These are phyloP conservation scores for Ellobium chinense DNA, from an alignment of 2,888 invertebrate genomes.

Conservation along the genomic window DNA sequence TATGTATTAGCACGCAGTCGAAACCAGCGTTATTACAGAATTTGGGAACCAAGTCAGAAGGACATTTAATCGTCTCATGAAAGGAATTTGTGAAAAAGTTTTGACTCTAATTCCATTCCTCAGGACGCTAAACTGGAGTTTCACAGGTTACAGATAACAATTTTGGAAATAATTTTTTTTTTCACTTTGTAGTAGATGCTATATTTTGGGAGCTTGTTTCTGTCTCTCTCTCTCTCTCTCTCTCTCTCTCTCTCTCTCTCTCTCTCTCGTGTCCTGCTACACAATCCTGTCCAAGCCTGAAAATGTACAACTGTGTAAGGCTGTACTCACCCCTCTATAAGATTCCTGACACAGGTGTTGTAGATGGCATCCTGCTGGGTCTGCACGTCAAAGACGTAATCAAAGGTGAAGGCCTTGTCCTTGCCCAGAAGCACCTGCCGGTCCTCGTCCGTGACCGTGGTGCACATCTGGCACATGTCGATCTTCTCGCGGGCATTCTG, in stretches of 20 bases:
- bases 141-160: too few relatives aligned
- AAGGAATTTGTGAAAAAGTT: too few relatives aligned
- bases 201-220: too few relatives aligned
- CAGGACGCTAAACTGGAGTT: too few relatives aligned
- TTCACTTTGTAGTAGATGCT: too few relatives aligned
- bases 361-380: constrained; percentile 89
- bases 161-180: too few relatives aligned
- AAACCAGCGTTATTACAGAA: too few relatives aligned
- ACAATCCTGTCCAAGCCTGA: too few relatives aligned
- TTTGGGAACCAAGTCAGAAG: too few relatives aligned
- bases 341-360: constrained; percentile 88
- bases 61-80: too few relatives aligned
- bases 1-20: too few relatives aligned
- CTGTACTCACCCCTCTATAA: constrained; percentile 88
- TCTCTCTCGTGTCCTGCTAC: not conserved
- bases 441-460: constrained; percentile 91
- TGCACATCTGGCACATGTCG: constrained; percentile 96
- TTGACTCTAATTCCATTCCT: too few relatives aligned
- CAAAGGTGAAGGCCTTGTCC: constrained; percentile 97
- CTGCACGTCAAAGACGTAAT: constrained; percentile 93
- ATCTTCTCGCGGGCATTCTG: constrained; percentile 95
- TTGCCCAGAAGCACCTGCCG: constrained; percentile 89
- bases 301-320: not conserved
- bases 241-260: constrained; percentile 33
- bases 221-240: constrained; percentile 1